Evolutionary conservation across 2,797 vertebrate species (phyloP).

Genomic region (Potorous gilbertii): DNA sequence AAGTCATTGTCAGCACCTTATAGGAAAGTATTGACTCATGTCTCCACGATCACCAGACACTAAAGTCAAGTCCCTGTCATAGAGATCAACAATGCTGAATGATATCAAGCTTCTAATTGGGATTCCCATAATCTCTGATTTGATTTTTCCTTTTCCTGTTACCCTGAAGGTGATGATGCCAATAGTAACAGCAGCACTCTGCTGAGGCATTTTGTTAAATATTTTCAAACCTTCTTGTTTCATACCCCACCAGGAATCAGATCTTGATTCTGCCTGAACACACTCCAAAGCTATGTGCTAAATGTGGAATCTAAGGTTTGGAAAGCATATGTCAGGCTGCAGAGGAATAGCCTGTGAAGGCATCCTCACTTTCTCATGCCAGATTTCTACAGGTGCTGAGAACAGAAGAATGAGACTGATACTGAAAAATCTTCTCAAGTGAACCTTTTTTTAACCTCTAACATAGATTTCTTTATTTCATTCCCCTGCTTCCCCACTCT

Average conservation of each 20-base stretch:
- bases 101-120: not conserved
- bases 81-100: not conserved
- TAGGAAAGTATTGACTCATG: not conserved
- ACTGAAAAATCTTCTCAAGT: not conserved
- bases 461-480: conserved; percentile 8
- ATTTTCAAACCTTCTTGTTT: not conserved
- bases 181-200: not conserved
- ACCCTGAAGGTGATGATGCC: not conserved
- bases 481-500: not conserved
- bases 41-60: not conserved
- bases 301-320: conserved; percentile 35
- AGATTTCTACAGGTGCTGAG: not conserved
- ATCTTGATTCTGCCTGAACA: conserved; percentile 14
- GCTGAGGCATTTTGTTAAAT: not conserved
- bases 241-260: conserved; percentile 5
- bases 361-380: not conserved
- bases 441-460: not conserved
- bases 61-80: not conserved
- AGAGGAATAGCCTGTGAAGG: not conserved
- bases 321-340: conserved; percentile 20
- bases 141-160: not conserved
- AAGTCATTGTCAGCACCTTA: not conserved
- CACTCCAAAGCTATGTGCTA: conserved; percentile 38
- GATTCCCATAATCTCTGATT: not conserved
- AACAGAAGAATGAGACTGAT: not conserved